Base-by-base conservation (phyloP, 2,888 invertebrate species). In the Plagodis dolabraria region DNA sequence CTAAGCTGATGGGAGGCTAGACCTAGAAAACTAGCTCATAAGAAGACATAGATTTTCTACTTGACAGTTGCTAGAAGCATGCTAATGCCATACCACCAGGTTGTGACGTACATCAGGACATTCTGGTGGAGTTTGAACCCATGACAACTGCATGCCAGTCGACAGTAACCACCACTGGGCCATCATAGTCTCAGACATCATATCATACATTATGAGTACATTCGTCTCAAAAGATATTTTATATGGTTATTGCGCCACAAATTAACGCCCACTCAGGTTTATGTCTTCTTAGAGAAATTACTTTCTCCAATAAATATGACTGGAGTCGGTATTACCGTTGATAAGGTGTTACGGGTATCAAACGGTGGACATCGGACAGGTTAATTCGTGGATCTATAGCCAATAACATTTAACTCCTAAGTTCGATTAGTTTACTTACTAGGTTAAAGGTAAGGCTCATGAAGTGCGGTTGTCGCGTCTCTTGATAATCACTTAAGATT, bases 191-290 rank as follows among this genome's bases (percentile, higher is more conserved):
- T 57, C 67, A 57, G 49, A 40, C 61, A 55, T 60, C 46, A 60
- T 68, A 49, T 64, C 68, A 65, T 69, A 59, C 63, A 47, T 66
- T 67, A 69, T 57, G 69, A 62, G 58, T 60, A 51, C 62, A 69
- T 64, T 52, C 56, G 50, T 48, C 53, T 69, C 68, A 71, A 73
- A 70, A 69, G 55, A 62, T 47, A 40, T 45, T 70, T 62, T 60
- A 58, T 67, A 64, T 55, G 66, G 63, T 64, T 65, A 66, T 61
- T 53, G 51, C 34, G 61, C 51, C 59, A 64, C 60, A 72, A 71
- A 76, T 72, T 69, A 70, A 72, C 68, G 59, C 65, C 69, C 56
- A 67, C 64, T 51, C 57, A 34, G 65, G 69, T 63, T 67, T 66
- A 63, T 40, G 49, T 63, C 53, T 53, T 51, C 59, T 46, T 51